These are phyloP conservation scores for Antechinus stuartii DNA, from an alignment of 2,113 vertebrate genomes.

Conservation along the genomic window DNA sequence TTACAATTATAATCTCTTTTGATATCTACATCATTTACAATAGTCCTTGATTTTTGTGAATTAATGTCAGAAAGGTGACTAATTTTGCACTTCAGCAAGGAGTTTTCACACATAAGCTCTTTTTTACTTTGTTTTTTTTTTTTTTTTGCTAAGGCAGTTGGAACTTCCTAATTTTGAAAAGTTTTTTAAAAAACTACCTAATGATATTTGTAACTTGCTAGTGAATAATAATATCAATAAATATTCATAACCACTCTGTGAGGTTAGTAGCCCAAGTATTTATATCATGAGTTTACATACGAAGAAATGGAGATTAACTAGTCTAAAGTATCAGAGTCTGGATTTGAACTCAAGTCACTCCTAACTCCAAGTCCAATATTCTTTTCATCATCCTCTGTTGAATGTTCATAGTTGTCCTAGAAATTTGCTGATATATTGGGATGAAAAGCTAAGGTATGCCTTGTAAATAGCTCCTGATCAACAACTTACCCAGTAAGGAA, in stretches of 20 bases:
- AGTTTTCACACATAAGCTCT: not conserved
- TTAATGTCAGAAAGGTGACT: not conserved
- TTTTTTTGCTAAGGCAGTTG: not conserved
- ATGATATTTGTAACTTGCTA: not conserved
- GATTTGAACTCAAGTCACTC: not conserved
- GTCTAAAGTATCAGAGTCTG: not conserved
- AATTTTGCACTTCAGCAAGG: not conserved
- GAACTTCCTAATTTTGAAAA: not conserved
- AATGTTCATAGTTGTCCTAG: not conserved
- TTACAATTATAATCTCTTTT: not conserved
- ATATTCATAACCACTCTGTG: not conserved
- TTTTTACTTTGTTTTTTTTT: not conserved
- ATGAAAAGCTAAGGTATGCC: not conserved
- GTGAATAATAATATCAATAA: not conserved
- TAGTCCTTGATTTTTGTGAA: not conserved
- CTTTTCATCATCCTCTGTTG: not conserved
- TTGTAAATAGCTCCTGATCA: fast-evolving
- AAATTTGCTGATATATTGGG: not conserved
- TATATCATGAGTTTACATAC: not conserved
- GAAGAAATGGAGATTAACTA: not conserved
- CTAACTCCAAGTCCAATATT: not conserved
- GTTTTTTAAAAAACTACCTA: not conserved
- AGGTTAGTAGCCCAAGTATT: not conserved
- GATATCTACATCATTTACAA: not conserved
- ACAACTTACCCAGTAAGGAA: slow-evolving; percentile 87